Conservation (phyloP, 2,797 vertebrate species). For the Gymnopithys bicolor region DNA sequence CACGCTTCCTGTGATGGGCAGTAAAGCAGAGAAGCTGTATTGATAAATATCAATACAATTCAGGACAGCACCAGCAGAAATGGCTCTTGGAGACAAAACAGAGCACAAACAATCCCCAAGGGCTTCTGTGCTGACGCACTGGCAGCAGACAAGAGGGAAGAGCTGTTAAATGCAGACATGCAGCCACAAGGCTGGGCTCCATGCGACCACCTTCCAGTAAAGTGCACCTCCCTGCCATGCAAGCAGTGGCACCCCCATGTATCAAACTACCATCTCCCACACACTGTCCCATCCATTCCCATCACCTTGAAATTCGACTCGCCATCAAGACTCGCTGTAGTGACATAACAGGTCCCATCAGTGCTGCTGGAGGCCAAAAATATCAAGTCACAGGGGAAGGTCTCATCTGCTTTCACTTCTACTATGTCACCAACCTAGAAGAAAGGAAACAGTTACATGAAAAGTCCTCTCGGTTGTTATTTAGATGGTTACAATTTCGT, state of each 20-base stretch:
- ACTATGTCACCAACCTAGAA: conserved; percentile 93
- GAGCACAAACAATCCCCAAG: background rate
- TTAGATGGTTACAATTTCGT: background rate
- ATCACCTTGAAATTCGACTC: conserved; percentile 98
- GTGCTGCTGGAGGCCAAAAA: conserved; percentile 88
- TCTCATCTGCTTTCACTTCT: conserved; percentile 92
- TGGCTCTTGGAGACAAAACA: accelerated
- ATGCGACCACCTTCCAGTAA: accelerated
- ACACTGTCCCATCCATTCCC: background rate
- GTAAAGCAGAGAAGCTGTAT: accelerated
- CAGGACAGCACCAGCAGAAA: background rate
- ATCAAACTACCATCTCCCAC: background rate
- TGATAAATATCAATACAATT: accelerated
- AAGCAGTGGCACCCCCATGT: background rate
- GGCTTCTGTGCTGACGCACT: accelerated
- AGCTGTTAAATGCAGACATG: background rate
- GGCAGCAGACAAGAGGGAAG: background rate
- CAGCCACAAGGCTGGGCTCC: background rate
- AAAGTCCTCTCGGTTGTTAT: background rate
- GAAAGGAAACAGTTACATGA: background rate
- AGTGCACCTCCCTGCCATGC: background rate
- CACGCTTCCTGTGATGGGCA: accelerated
- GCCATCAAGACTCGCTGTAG: conserved; percentile 96
- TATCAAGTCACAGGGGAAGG: conserved; percentile 98
- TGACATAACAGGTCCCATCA: conserved; percentile 92